phyloP scores from a whole-genome alignment of 2,113 vertebrate species.

The Ariopsis seemanni region DNA sequence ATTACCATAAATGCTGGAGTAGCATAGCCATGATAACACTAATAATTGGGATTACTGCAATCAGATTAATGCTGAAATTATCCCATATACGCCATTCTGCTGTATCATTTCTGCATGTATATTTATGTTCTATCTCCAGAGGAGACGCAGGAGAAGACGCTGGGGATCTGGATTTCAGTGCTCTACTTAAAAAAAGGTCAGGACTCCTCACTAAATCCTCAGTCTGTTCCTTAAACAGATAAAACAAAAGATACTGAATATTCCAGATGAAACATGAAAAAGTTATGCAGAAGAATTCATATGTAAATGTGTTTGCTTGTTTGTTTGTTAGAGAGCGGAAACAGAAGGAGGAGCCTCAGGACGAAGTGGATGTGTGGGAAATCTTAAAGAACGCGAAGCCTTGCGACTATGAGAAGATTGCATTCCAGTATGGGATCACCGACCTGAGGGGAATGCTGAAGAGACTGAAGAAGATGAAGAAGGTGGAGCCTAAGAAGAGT shows the following conservation, averaged over 20 bases:
- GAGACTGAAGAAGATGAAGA: slow-evolving; percentile 84
- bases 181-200: slow-evolving; percentile 87
- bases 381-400: slow-evolving; percentile 86
- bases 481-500: slow-evolving; percentile 81
- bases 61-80: too few relatives aligned
- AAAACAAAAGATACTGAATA: too few relatives aligned
- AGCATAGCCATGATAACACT: neutral
- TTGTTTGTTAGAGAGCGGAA: slow-evolving; percentile 36
- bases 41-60: neutral
- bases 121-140: slow-evolving; percentile 59
- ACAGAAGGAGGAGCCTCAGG: slow-evolving; percentile 62
- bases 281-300: too few relatives aligned
- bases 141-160: slow-evolving; percentile 74
- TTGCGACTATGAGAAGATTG: slow-evolving; percentile 89
- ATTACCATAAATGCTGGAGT: neutral
- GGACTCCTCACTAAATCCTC: neutral
- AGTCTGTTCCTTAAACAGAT: neutral
- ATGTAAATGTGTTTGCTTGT: neutral
- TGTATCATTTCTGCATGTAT: neutral
- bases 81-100: neutral
- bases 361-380: slow-evolving; percentile 83
- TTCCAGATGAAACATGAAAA: too few relatives aligned
- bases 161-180: slow-evolving; percentile 87
- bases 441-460: slow-evolving; percentile 89
- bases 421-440: slow-evolving; percentile 90